Evolutionary conservation across 1,140 invertebrate genomes (phyloP).

Genomic region (Globodera ellingtonae): DNA sequence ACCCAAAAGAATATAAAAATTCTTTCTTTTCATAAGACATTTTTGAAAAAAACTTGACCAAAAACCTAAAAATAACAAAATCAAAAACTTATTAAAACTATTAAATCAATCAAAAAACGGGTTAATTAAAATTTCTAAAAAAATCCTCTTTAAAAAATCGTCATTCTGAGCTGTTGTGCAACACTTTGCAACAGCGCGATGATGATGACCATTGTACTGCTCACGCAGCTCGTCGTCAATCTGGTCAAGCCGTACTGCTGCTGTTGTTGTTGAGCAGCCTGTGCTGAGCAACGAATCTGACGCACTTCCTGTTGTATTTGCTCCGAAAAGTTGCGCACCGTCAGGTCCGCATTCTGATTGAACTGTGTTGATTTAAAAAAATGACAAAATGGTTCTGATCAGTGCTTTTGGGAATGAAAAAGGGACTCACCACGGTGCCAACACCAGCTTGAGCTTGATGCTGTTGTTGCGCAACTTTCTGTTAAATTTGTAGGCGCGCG

Average conservation of each 20-base stretch:
- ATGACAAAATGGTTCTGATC: too few species aligned
- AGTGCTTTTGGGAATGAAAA: not conserved
- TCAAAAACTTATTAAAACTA: too few species aligned
- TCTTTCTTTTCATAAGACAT: too few species aligned
- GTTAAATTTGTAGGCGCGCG: conserved; percentile 64
- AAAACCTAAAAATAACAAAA: too few species aligned
- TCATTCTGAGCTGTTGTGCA: not conserved
- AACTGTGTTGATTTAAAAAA: not conserved
- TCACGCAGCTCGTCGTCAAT: conserved; percentile 41
- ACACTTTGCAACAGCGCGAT: conserved; percentile 53
- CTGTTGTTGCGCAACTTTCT: conserved; percentile 50
- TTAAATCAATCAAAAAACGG: too few species aligned
- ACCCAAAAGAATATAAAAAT: too few species aligned
- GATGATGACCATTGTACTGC: conserved; percentile 56
- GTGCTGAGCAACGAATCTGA: conserved; percentile 48
- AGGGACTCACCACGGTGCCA: not conserved
- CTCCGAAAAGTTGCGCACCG: conserved; percentile 42
- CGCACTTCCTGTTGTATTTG: conserved; percentile 51
- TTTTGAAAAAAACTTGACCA: too few species aligned
- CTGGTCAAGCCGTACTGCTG: conserved; percentile 3
- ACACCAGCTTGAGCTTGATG: conserved; percentile 19
- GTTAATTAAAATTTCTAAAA: too few species aligned
- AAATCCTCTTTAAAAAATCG: too few species aligned
- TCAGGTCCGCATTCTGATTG: conserved; percentile 22
- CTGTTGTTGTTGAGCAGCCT: conserved; percentile 2